These are phyloP conservation scores for Eulemur rubriventer DNA, from an alignment of 2,797 vertebrate genomes.

Conservation along the genomic window DNA sequence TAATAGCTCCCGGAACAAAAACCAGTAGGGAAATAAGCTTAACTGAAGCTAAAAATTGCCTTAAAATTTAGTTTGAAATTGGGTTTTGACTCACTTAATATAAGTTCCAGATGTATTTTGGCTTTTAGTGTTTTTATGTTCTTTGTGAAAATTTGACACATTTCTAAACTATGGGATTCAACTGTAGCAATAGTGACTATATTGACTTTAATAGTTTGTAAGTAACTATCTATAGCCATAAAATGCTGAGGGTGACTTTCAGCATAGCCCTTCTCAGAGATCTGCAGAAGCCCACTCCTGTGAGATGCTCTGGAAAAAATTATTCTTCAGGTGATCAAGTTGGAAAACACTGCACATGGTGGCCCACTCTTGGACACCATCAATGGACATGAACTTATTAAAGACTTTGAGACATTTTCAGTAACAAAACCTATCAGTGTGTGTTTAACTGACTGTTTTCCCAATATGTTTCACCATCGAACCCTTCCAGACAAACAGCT, in stretches of 20 bases:
- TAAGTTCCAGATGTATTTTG: background rate
- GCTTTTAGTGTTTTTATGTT: background rate
- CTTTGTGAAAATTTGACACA: background rate
- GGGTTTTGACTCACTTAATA: background rate
- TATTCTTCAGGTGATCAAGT: background rate
- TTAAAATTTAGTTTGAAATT: slow-evolving; percentile 42
- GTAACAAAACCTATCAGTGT: background rate
- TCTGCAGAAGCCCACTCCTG: background rate
- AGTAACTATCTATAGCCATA: background rate
- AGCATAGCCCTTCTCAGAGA: background rate
- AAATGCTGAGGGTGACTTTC: background rate
- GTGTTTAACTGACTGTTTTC: background rate
- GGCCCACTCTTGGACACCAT: background rate
- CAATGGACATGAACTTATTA: background rate
- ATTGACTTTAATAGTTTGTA: background rate
- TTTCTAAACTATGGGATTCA: background rate
- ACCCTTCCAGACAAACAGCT: background rate
- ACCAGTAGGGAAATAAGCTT: slow-evolving; percentile 42
- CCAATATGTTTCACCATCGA: background rate
- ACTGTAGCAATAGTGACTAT: background rate
- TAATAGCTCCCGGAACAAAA: slow-evolving; percentile 48
- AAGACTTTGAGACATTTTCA: background rate
- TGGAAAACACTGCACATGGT: background rate
- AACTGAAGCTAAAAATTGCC: background rate
- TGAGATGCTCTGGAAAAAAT: background rate